Base-by-base conservation (phyloP, 2,888 invertebrate species). In the Mechanitis messenoides region DNA sequence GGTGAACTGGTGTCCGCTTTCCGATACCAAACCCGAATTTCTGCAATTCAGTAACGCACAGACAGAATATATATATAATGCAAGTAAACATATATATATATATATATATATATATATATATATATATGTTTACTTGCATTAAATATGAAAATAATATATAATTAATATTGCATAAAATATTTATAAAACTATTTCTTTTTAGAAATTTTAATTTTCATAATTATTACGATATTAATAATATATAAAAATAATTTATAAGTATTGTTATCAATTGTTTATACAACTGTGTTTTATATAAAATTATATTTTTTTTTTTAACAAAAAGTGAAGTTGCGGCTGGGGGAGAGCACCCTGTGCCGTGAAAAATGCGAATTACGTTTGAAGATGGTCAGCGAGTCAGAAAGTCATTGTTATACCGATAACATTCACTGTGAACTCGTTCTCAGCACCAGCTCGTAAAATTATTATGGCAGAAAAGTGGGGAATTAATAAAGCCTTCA, bases 361-460 rank as follows among this genome's bases (percentile, higher is more conserved):
- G 73, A 74, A 74, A 72, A 74, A 74, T 72, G 69, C 70, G 71
- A 69, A 70, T 72, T 71, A 69, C 71, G 68, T 72, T 72, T 69
- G 72, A 73, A 70, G 71, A 74, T 73, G 72, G 67, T 68, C 73
- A 74, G 68, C 73, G 69, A 88, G 83, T 81, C 88, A 88, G 88
- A 88, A 90, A 87, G 74, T 83, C 87, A 88, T 90, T 90, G 90
- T 90, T 86, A 74, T 79, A 50, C 78, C 58, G 89, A 89, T 88
- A 89, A 81, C 75, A 77, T 75, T 75, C 80, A 72, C 73, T 77
- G 79, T 79, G 76, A 70, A 70, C 70, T 70, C 61, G 69, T 70
- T 66, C 71, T 73, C 68, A 62, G 70, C 69, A 75, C 75, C 73
- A 72, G 80, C 75, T 80, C 75, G 83, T 82, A 77, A 84, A 85